phyloP scores from a whole-genome alignment of 2,797 vertebrate genomes.

The Hoplostethus mediterraneus region DNA sequence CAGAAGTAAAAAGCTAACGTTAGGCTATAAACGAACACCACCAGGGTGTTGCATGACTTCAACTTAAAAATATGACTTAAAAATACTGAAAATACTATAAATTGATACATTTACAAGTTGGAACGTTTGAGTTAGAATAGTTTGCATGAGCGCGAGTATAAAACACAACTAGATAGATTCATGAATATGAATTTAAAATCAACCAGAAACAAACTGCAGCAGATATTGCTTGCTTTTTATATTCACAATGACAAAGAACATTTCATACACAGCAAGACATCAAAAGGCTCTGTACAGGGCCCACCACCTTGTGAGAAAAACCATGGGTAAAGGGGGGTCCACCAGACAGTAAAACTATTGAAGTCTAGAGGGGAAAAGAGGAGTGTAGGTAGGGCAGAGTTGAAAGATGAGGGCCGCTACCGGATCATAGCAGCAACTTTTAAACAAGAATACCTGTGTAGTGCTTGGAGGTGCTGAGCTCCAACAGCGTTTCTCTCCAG shows the following conservation, averaged over 20 bases:
- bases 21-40: too few relatives aligned
- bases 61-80: too few relatives aligned
- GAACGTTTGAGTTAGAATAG: too few relatives aligned
- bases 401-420: conserved; percentile 5
- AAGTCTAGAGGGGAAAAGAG: conserved; percentile 19
- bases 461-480: conserved; percentile 90
- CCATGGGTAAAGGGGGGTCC: not conserved
- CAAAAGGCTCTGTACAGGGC: not conserved
- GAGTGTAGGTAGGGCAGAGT: conserved; percentile 10
- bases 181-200: too few relatives aligned
- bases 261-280: not conserved
- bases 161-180: too few relatives aligned
- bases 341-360: not conserved
- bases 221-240: too few relatives aligned
- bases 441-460: conserved; percentile 88
- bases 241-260: not conserved
- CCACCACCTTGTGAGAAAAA: conserved; percentile 18
- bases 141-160: too few relatives aligned
- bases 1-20: too few relatives aligned
- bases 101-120: too few relatives aligned
- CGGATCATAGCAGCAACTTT: conserved; percentile 32
- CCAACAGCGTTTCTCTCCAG: conserved; percentile 93
- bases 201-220: too few relatives aligned
- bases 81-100: too few relatives aligned
- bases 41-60: too few relatives aligned